Evolutionary conservation across 2,888 invertebrate genomes (phyloP), one percentile per base, ranked within the genome.

Genomic region (Brachypterus glaber): DNA sequence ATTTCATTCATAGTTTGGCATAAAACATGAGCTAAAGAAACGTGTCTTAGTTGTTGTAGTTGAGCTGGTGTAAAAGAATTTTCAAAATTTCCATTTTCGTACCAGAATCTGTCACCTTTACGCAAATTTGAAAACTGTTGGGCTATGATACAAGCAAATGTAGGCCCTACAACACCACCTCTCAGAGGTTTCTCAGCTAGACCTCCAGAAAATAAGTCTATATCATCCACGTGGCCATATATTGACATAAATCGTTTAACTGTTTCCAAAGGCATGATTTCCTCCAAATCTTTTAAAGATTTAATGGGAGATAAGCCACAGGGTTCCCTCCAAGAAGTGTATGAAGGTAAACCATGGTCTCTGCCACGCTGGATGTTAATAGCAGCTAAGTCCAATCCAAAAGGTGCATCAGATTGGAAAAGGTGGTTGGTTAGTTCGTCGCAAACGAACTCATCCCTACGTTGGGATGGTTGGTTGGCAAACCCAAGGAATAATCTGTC

Each of bases 311-410:
- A 73, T 1, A 88, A 60, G 0, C 85, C 84, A 56, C 89, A 89
- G 0, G 86, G 83, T 44, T 77, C 74, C 18, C 88, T 72, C 86
- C 86, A 91, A 0, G 75, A 62, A 0, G 82, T 81, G 57, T 89
- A 91, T 0, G 83, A 71, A 0, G 87, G 79, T 0, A 90, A 70
- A 1, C 91, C 91, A 57, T 91, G 91, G 59, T 91, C 91, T 17
- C 91, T 71, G 0, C 87, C 91, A 35, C 84, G 67, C 60, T 91
- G 90, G 24, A 91, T 83, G 53, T 91, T 91, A 36, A 91, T 79
- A 0, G 91, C 84, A 0, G 88, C 87, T 40, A 91, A 67, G 58
- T 91, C 91, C 73, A 91, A 79, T 0, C 91, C 86, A 50, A 84
- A 86, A 14, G 74, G 73, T 41, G 77, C 77, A 7, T 70, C 70